Base-by-base conservation (phyloP, 2,888 invertebrate genomes). In the Eumacrocentrus americanus region DNA sequence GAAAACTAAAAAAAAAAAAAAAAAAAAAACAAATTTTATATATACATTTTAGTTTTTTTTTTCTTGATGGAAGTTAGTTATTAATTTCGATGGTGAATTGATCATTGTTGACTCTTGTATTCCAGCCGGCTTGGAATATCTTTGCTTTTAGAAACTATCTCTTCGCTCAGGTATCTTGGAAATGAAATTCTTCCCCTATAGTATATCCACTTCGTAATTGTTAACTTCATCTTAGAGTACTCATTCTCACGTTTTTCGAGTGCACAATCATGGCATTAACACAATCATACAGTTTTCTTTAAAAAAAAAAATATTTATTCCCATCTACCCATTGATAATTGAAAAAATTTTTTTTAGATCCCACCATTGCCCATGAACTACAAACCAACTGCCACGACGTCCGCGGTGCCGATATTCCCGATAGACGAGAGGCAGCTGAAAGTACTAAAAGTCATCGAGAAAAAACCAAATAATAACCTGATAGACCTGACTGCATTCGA, bases 401-500 rank as follows among this genome's bases (percentile, higher is more conserved):
- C 82, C 64, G 64, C 58, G 61, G 35, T 63, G 62, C 40, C 67
- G 61, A 25, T 67, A 69, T 55, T 58, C n/a, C 37, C 47, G 23
- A 40, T 58, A 18, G 78, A 78, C 42, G 76, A 78, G 20, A 72
- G 75, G 53, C 75, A 78, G 58, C 67, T 82, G 56, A 80, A 75
- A 57, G 80, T 82, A 48, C 71, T 82, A 52, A 83, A 80, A 75
- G 74, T 81, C 9, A 76, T 83, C 46, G 82, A 81, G 64, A 83
- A 83, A 64, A 81, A 81, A 62, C 80, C 81, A 67, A 83, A 84
- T 72, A 83, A 81, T 72, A 87, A 86, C 81, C 81, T 87, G 57
- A 87, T 87, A 70, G 86, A 87, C 78, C 78, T 87, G 67, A 84
- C 82, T 54, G 80, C 81, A 51, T 81, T 78, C 50, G 81, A 81